Conservation (phyloP, 30 jellyfish, hydroid and myxozoan species). For the Turritopsis rubra region DNA sequence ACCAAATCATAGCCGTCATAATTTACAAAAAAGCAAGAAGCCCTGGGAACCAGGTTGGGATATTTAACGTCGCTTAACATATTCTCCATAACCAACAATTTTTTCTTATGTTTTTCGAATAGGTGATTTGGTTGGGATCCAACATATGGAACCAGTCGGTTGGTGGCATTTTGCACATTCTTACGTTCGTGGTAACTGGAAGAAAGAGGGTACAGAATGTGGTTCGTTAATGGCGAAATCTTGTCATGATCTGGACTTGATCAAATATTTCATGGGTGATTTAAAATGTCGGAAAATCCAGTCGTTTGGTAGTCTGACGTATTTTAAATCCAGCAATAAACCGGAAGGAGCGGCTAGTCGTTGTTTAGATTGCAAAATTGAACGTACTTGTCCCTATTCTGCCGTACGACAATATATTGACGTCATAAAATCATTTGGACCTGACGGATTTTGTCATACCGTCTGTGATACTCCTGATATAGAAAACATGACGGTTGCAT, state of each 20-base stretch:
- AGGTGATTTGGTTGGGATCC: conserved; percentile 79
- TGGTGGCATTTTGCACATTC: conserved; percentile 92
- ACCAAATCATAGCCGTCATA: no score
- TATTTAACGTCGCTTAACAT: background rate
- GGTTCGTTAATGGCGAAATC: conserved; percentile 69
- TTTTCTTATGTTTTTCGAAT: background rate
- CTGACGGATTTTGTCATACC: conserved; percentile 40
- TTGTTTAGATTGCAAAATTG: conserved; percentile 68
- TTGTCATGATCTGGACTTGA: conserved; percentile 82
- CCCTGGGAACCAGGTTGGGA: background rate
- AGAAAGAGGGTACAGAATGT: conserved; percentile 37
- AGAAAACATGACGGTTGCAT: conserved; percentile 50
- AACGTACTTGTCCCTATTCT: conserved; percentile 71
- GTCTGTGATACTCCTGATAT: conserved; percentile 48
- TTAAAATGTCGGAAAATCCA: conserved; percentile 49
- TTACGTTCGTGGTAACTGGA: conserved; percentile 85
- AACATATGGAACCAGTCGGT: conserved; percentile 89
- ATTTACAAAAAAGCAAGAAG: no score
- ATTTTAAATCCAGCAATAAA: conserved; percentile 48
- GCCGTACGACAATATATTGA: conserved; percentile 65
- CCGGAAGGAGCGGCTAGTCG: conserved; percentile 64
- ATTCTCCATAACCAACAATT: background rate
- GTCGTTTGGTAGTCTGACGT: conserved; percentile 68
- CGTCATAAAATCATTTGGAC: conserved; percentile 42
- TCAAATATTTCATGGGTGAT: conserved; percentile 54